Percentiles rank a stretch among this genome's conserved stretches.
These are phyloP conservation scores for Nyctibius bracteatus DNA, from an alignment of 2,113 vertebrate genomes.

Conservation along the genomic window DNA sequence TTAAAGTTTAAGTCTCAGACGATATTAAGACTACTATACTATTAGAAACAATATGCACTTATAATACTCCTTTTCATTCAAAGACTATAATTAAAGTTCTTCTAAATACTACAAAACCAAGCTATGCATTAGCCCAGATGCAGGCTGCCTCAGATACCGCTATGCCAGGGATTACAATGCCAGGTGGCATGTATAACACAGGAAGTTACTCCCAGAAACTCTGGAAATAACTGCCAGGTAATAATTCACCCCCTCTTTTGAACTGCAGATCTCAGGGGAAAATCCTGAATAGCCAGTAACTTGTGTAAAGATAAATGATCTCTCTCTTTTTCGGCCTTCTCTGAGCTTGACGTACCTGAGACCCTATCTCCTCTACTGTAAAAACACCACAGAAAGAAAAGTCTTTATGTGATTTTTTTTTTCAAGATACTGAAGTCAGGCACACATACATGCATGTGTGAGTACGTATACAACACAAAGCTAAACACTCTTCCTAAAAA, in stretches of 20 bases:
- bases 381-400: background rate
- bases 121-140: background rate
- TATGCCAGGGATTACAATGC: background rate
- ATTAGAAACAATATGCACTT: background rate
- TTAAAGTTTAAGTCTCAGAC: background rate
- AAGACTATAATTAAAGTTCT: background rate
- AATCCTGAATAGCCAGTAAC: background rate
- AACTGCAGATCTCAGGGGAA: background rate
- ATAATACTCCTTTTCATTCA: background rate
- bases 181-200: background rate
- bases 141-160: background rate
- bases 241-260: background rate
- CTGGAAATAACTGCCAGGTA: background rate
- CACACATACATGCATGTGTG: accelerated
- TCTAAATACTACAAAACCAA: background rate
- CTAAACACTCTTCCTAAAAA: background rate
- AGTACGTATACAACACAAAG: background rate
- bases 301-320: background rate
- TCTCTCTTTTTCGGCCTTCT: background rate
- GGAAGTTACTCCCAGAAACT: background rate
- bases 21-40: background rate
- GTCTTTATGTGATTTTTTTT: background rate
- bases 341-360: background rate
- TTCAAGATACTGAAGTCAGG: background rate
- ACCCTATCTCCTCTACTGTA: background rate